A percentile compares a stretch with the other conserved stretches of the same genome.
Conservation (phyloP, 2,113 vertebrate genomes). For the Gobius niger region DNA sequence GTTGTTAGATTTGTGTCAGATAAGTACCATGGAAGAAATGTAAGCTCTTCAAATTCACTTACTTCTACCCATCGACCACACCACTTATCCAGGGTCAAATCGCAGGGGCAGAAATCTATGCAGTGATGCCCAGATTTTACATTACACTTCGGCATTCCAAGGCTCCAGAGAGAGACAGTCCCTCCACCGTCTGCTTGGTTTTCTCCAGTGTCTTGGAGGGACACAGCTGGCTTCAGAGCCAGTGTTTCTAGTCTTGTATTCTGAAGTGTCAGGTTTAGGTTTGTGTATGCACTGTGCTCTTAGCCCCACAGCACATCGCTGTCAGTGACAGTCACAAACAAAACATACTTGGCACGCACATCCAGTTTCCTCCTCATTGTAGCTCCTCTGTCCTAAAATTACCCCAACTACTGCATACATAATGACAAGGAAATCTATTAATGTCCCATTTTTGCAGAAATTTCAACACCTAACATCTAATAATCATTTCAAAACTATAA, state of each 20-base stretch:
- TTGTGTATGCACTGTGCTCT: conserved; percentile 51
- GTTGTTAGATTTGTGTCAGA: background rate
- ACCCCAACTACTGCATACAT: background rate
- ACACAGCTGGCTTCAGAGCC: conserved; percentile 31
- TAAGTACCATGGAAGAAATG: too few species aligned
- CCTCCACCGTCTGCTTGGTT: too few species aligned
- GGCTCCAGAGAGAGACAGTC: too few species aligned
- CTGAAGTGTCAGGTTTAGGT: conserved; percentile 50
- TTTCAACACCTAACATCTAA: background rate
- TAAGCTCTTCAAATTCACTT: too few species aligned
- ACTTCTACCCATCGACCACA: too few species aligned
- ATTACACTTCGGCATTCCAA: too few species aligned
- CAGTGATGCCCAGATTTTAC: too few species aligned
- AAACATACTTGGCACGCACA: conserved; percentile 23
- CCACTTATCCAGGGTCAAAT: too few species aligned
- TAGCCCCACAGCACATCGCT: conserved; percentile 29
- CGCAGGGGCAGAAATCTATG: too few species aligned
- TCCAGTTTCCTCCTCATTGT: conserved; percentile 7
- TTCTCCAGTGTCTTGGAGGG: too few species aligned
- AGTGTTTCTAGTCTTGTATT: conserved; percentile 48
- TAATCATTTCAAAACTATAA: conserved; percentile 18
- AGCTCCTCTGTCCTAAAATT: conserved; percentile 14
- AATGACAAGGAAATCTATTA: background rate
- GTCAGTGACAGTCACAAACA: conserved; percentile 44
- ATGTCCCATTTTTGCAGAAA: background rate